Conservation (phyloP, 1,140 invertebrate genomes). For the Heterodera schachtii region DNA sequence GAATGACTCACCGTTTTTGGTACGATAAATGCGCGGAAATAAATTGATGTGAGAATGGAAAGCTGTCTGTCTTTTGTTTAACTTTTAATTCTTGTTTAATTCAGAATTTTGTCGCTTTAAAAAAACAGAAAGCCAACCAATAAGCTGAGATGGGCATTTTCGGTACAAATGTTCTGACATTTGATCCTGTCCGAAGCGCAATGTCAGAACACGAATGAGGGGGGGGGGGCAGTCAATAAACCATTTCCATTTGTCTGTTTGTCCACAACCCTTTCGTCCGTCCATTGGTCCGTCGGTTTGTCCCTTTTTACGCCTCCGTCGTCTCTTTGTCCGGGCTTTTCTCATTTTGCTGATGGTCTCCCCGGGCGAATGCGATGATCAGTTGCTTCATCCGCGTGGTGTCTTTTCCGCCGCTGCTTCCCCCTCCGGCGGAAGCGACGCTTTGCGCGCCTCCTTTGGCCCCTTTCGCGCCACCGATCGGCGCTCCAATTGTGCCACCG, state of each 20-base stretch:
- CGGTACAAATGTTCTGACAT: too few species aligned
- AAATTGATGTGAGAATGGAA: too few species aligned
- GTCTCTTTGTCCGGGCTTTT: constrained; percentile 24
- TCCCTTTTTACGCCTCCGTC: neutral
- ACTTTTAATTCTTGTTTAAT: too few species aligned
- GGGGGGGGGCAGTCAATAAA: too few species aligned
- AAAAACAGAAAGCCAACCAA: too few species aligned
- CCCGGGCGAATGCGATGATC: constrained; percentile 15
- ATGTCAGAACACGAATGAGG: neutral
- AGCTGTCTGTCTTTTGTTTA: too few species aligned
- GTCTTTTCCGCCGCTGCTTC: constrained; percentile 25
- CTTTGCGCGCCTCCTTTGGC: constrained; percentile 10
- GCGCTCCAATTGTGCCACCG: constrained; percentile 18
- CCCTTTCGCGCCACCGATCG: neutral
- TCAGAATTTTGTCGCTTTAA: too few species aligned
- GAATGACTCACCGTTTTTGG: too few species aligned
- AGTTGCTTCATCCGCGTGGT: constrained; percentile 48
- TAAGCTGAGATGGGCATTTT: too few species aligned
- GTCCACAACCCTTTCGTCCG: neutral
- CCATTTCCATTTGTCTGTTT: neutral
- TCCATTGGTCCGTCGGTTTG: neutral
- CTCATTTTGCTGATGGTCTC: neutral
- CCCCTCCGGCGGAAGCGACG: neutral
- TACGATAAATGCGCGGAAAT: too few species aligned
- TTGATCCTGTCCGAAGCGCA: too few species aligned